Evolutionary conservation across 2,797 vertebrate species (phyloP).

Genomic region (Catharus ustulatus): DNA sequence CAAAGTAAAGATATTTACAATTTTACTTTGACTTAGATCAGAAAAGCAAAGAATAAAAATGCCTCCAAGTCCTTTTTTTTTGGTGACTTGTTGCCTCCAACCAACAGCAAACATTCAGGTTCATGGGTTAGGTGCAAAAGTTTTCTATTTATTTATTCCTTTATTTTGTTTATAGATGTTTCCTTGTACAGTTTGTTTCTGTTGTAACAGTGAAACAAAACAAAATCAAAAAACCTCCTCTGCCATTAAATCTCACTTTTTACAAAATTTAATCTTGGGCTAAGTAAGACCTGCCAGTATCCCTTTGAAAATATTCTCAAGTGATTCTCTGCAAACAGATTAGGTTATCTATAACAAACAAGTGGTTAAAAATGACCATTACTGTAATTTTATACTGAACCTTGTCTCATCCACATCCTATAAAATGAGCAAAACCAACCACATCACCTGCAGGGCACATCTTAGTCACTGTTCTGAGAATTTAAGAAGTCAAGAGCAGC

Average conservation of each 20-base stretch:
- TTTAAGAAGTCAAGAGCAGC: neutral
- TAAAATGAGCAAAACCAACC: neutral
- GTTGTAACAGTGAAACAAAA: neutral
- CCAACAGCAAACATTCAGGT: neutral
- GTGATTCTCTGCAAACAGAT: neutral
- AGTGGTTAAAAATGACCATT: neutral
- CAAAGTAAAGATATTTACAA: neutral
- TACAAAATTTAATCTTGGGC: neutral
- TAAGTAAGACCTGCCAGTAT: neutral
- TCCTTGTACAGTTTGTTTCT: neutral
- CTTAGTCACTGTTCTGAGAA: neutral
- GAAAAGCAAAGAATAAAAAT: neutral
- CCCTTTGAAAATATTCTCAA: neutral
- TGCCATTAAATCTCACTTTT: neutral
- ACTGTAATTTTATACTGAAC: neutral
- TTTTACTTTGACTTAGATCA: neutral
- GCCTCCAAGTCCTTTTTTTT: neutral
- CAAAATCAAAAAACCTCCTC: neutral
- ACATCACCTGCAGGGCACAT: neutral
- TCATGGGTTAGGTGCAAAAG: neutral
- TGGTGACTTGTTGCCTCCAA: neutral
- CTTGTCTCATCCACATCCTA: neutral
- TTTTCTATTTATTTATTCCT: neutral
- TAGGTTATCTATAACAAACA: neutral
- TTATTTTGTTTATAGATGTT: neutral